Evolutionary conservation across 2,888 invertebrate genomes (phyloP), one percentile per base, ranked within the genome.

Genomic region (Trachelus troglodyta): DNA sequence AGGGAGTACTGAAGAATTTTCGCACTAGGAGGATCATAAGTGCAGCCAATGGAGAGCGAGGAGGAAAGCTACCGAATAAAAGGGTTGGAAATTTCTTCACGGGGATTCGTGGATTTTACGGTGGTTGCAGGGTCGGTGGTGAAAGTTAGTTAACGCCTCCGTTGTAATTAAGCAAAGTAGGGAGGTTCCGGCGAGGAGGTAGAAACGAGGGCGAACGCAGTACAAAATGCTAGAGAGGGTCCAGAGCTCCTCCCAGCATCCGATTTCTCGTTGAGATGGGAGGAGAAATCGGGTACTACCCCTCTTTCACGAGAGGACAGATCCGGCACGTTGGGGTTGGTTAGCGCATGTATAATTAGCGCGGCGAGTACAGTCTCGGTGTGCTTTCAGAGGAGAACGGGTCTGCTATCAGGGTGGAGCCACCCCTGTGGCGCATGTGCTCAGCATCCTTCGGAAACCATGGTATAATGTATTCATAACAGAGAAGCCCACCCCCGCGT

Each of bases 281-380:
- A 31, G 71, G 31, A 33, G 31, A 33, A 30, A 12, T 30, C 30
- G 6, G 12, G 34, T 9, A 6, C 68, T 56, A 37, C 31, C 68
- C 34, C 68, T 68, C 75, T 56, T 35, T 12, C 79, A 79, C 81
- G 74, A 74, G 81, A 81, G 81, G 83, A 82, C 83, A 82, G 81
- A 80, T 79, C 77, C 75, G 81, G 30, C 71, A 79, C 81, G 73
- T 79, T 79, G 81, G 87, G 81, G 85, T 88, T 87, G 89, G 89
- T 89, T 89, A 90, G 88, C 88, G 89, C 90, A 90, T 88, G 89
- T 88, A 89, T 90, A 90, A 90, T 90, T 90, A 90, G 89, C 86
- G 83, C 84, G 82, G 81, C 71, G 23, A 23, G 40, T 56, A 56
- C 40, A 56, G 76, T 80, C 80, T 80, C 76, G 77, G 79, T 79